Evolutionary conservation across 2,888 invertebrate species (phyloP), one percentile per base, ranked within the genome.

Genomic region (Rotaria socialis): DNA sequence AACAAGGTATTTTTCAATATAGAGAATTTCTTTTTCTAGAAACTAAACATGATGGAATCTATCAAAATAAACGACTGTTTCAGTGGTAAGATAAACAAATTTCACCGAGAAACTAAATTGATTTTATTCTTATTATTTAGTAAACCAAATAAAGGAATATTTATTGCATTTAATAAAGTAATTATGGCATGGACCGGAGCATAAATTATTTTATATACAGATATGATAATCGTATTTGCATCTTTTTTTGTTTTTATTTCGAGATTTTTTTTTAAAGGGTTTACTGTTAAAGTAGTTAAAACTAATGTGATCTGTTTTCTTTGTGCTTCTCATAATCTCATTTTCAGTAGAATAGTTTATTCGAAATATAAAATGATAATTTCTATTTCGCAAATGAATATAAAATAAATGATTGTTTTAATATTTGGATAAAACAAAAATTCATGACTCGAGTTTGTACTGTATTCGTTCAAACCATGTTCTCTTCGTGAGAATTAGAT

Each of bases 31-130:
- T 22, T 85, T n/a, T 1, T 85, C 58, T 89, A 90, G 91, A 90
- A 86, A 91, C 91, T 8, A 91, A 90, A 88, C 91, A 91, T 89
- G 91, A 91, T 89, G 91, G 91, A 56, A 88, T 89, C n/a, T 91
- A 90, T 89, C 90, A 91, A 87, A 90, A 89, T 19, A 88, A 89
- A 19, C 88, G 91, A 87, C 91, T 91, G 87, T 91, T 91, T 87
- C 89, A 89, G 88, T 90, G 91, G 91, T 91, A 89, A 89, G 16
- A 67, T 8, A 67, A 67, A 35, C 2, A 35, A 27, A 35, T 27
- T 35, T 67, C 14, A 35, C 4, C 1, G 0, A 35, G 35, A 19
- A 67, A 19, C 14, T 19, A 2, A 35, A 19, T 35, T 67, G 8
- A n/a, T 58, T 8, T 58, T 58, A 8, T 58, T 85, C 85, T 88